These are phyloP conservation scores for Gibbula magus DNA, from an alignment of 2,888 invertebrate species.

Conservation along the genomic window DNA sequence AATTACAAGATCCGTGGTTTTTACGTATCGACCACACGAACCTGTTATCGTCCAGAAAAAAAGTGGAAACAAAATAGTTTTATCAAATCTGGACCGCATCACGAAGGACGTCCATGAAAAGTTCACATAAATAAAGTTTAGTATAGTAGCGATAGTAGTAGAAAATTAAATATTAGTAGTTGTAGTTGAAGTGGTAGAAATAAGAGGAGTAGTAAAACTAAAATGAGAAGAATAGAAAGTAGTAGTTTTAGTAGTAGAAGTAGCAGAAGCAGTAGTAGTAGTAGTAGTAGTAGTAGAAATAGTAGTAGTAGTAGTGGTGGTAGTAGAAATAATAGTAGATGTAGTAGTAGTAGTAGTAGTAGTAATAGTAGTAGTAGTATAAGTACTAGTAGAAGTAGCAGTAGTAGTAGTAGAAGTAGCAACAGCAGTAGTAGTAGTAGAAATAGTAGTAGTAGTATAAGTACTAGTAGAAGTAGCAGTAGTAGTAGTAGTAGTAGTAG, in stretches of 20 bases:
- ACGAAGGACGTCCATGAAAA: too few relatives aligned
- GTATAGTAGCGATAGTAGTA: too few relatives aligned
- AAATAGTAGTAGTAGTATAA: slow-evolving; percentile 12
- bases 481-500: slow-evolving; percentile 23
- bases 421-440: slow-evolving; percentile 1
- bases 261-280: slow-evolving; percentile 6
- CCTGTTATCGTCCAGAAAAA: too few relatives aligned
- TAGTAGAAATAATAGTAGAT: slow-evolving; percentile 5
- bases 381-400: not conserved
- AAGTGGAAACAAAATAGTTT: too few relatives aligned
- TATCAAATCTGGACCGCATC: too few relatives aligned
- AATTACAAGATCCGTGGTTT: too few relatives aligned
- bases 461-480: slow-evolving; percentile 5
- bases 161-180: too few relatives aligned
- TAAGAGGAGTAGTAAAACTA: too few relatives aligned
- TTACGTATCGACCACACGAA: too few relatives aligned
- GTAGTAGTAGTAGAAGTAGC: slow-evolving; percentile 6
- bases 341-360: slow-evolving; percentile 11
- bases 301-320: slow-evolving; percentile 8
- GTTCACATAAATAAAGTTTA: too few relatives aligned
- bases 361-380: slow-evolving; percentile 15
- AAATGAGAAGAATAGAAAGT: too few relatives aligned
- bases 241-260: not conserved
- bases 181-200: too few relatives aligned
- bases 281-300: slow-evolving; percentile 19